phyloP scores from a whole-genome alignment of 1,140 invertebrate species.

The Thaumetopoea pityocampa region DNA sequence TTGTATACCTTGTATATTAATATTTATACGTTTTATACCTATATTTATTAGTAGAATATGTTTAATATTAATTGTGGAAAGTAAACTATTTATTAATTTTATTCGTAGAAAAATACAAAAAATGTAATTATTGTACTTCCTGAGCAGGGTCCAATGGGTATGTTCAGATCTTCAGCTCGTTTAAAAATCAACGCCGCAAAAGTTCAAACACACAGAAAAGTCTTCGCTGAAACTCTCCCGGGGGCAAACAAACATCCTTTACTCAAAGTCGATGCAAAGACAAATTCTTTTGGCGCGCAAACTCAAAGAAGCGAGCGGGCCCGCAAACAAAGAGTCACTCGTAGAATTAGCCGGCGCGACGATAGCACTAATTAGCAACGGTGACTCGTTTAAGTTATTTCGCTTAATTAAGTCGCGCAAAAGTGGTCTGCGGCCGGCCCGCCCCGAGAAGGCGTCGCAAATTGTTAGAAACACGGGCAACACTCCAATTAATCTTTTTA shows the following conservation, averaged over 20 bases:
- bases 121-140: conserved; percentile 5
- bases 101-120: conserved; percentile 1
- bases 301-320: conserved; percentile 62
- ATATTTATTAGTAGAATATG: too few species aligned
- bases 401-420: conserved; percentile 72
- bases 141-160: conserved; percentile 9
- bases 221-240: conserved; percentile 40
- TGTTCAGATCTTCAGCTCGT: conserved; percentile 19
- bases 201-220: conserved; percentile 30
- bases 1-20: too few species aligned
- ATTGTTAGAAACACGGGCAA: conserved; percentile 63
- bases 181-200: conserved; percentile 25
- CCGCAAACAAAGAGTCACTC: conserved; percentile 66
- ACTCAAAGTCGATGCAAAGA: conserved; percentile 65
- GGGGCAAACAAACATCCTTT: conserved; percentile 63
- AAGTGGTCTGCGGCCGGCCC: conserved; percentile 69
- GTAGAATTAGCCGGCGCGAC: conserved; percentile 61
- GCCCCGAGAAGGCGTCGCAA: conserved; percentile 59
- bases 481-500: conserved; percentile 75
- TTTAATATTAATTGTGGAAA: too few species aligned
- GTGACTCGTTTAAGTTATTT: conserved; percentile 73
- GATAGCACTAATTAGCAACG: conserved; percentile 71
- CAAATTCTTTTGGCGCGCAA: conserved; percentile 67
- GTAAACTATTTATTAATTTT: not conserved
- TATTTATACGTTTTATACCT: too few species aligned